Evolutionary conservation across 2,888 invertebrate genomes (phyloP), one percentile per base, ranked within the genome.

Genomic region (Archips xylosteana): DNA sequence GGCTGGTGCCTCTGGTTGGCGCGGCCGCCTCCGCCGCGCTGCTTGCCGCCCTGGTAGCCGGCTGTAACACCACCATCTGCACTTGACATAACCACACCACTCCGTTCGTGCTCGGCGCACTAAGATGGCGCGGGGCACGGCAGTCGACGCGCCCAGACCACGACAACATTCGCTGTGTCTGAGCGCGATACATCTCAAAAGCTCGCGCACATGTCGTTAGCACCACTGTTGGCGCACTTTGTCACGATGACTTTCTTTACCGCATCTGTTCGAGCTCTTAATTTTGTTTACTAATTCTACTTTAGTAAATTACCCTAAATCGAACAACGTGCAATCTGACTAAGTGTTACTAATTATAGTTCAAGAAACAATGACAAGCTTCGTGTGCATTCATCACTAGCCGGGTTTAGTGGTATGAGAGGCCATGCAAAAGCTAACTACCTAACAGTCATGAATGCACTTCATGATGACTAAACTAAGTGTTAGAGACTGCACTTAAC

Each of bases 1-100:
- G 97, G 97, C 95, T 97, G 97, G 95, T 97, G 97, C 96, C 97
- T 96, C 94, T 97, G 97, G 95, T 97, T 97, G 89, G 96, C 95
- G 86, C 96, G 96, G 79, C 96, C 95, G 85, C 96, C 96, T 89
- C 96, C 95, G 87, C 97, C 97, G 90, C 97, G 96, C 95, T 97
- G 97, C 95, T 97, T 97, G 94, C 97, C 97, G 87, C 97, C 97
- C 89, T 96, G 96, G 95, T 96, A 97, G 89, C 96, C 95, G 84
- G 95, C 94, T 92, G 94, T 84, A 89, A 89, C 87, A 87, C 84
- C 83, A 79, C 82, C 81, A 78, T 78, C 80, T 76, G 80, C 78
- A 79, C 80, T 75, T 71, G 76, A 71, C 76, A 67, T 61, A 78
- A 77, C 77, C 70, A 74, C 80, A 76, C 75, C 75, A 73, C 76